A percentile compares a stretch with the other conserved stretches of the same genome.
Conservation (phyloP, 2,888 invertebrate genomes). For the Cyrtodaria siliqua region DNA sequence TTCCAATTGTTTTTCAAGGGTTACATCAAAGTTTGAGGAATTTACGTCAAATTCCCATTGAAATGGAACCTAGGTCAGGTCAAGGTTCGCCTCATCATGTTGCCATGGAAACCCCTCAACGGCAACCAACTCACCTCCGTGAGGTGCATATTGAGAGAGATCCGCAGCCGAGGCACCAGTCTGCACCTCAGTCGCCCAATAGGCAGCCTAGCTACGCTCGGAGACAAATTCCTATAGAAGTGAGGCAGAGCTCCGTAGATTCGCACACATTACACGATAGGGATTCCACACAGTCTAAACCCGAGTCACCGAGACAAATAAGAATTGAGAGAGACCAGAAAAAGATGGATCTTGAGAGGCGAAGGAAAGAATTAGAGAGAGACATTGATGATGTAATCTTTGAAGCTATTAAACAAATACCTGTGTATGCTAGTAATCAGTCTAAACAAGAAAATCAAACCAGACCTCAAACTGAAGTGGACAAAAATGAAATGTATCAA, state of each 20-base stretch:
- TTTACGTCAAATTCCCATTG: constrained; percentile 52
- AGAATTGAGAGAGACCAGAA: constrained; percentile 46
- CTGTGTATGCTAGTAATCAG: constrained; percentile 33
- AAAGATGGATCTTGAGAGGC: constrained; percentile 50
- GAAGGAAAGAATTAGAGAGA: constrained; percentile 55
- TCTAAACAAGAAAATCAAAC: no score
- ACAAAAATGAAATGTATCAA: constrained; percentile 18
- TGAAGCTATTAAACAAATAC: constrained; percentile 61
- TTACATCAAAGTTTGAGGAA: constrained; percentile 41
- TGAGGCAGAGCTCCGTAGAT: constrained; percentile 19
- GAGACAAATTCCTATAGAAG: constrained; percentile 51
- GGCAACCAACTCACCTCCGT: constrained; percentile 9
- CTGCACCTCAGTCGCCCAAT: constrained; percentile 12
- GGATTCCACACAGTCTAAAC: constrained; percentile 13
- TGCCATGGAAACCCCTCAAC: constrained; percentile 7
- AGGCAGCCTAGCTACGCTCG: constrained; percentile 11
- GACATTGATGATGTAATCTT: constrained; percentile 63
- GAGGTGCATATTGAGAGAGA: constrained; percentile 14
- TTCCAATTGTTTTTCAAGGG: constrained; percentile 60
- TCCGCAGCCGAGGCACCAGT: not conserved
- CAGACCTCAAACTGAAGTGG: constrained; percentile 18
- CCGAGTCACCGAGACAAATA: constrained; percentile 34
- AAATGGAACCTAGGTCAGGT: constrained; percentile 19
- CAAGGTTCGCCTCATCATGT: not conserved
- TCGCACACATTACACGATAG: constrained; percentile 19